Conservation (phyloP, 2,113 vertebrate species). For the Zosterops lateralis region DNA sequence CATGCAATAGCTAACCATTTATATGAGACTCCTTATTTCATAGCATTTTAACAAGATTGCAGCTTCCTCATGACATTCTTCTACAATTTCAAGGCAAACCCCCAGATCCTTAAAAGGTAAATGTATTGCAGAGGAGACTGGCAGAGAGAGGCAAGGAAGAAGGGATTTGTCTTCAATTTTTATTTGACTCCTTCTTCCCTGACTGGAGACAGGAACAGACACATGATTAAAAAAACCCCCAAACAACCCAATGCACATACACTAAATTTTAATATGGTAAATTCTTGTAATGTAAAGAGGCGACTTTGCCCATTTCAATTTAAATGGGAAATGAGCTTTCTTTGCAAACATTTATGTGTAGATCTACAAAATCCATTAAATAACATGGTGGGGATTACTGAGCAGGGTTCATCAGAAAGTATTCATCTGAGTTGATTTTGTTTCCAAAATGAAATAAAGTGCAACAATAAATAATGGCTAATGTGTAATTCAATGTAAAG, state of each 20-base stretch:
- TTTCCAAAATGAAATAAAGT: constrained; percentile 17
- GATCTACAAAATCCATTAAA: background rate
- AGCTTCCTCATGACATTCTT: background rate
- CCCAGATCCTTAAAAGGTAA: background rate
- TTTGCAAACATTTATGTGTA: background rate
- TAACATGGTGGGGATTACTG: background rate
- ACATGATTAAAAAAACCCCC: background rate
- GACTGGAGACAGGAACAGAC: background rate
- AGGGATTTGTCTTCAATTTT: background rate
- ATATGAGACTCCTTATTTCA: background rate
- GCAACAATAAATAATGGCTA: constrained; percentile 13
- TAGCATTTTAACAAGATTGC: background rate
- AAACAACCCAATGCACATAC: background rate
- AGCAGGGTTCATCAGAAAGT: background rate
- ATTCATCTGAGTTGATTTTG: background rate
- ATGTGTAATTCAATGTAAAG: background rate
- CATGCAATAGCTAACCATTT: background rate
- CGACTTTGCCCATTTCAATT: background rate
- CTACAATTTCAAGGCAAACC: background rate
- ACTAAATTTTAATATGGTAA: background rate
- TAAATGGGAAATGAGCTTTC: background rate
- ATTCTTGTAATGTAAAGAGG: background rate
- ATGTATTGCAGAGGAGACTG: background rate
- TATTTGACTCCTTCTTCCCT: background rate
- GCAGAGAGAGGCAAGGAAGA: background rate